Conservation (phyloP, 2,888 invertebrate species). For the Agrochola circellaris region DNA sequence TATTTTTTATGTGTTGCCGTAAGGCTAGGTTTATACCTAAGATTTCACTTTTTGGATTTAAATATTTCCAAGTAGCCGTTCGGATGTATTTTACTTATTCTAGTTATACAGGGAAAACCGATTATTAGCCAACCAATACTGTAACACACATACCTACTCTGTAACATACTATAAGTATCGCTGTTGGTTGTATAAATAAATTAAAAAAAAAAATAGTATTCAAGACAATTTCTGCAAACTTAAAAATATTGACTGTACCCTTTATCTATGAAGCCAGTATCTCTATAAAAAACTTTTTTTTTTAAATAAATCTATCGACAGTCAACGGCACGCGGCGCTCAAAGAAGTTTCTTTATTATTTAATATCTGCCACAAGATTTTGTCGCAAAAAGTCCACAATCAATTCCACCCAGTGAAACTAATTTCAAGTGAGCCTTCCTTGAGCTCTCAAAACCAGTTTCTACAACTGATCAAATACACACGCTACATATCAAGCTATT, state of each 20-base stretch:
- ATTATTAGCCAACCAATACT: too few species aligned
- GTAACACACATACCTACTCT: too few species aligned
- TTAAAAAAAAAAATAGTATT: too few species aligned
- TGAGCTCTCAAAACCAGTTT: constrained; percentile 48
- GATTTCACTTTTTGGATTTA: too few species aligned
- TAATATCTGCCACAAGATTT: constrained; percentile 4
- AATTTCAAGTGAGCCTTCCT: constrained; percentile 28
- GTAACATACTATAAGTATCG: too few species aligned
- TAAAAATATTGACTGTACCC: not conserved
- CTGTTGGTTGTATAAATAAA: too few species aligned
- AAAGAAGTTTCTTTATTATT: not conserved
- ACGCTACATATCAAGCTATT: too few species aligned
- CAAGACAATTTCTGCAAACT: not conserved
- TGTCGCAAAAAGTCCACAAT: constrained; percentile 8
- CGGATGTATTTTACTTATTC: too few species aligned
- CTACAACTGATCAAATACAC: constrained; percentile 21
- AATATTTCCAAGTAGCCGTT: too few species aligned
- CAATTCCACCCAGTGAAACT: not conserved
- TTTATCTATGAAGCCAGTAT: not conserved
- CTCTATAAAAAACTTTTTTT: not conserved
- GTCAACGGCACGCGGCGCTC: not conserved
- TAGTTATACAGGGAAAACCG: too few species aligned
- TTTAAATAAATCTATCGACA: not conserved
- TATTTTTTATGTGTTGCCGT: too few species aligned
- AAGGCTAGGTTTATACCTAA: too few species aligned